These are phyloP conservation scores for Crossocerus cetratus DNA, from an alignment of 2,888 invertebrate genomes.

Conservation along the genomic window DNA sequence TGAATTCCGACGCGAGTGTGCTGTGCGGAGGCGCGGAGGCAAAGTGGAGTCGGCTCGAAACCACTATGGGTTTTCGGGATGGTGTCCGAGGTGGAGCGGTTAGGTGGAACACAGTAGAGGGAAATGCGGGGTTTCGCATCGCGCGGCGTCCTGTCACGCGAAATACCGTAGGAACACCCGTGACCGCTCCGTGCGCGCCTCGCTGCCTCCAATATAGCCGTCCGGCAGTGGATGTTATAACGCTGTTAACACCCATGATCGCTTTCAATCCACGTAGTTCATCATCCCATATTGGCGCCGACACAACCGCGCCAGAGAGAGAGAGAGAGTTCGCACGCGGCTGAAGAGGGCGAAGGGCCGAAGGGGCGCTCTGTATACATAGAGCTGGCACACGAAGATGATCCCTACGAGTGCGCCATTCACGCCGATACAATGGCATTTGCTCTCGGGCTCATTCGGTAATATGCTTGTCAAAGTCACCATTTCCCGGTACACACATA, in stretches of 20 bases:
- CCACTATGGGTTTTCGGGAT: conserved; percentile 19
- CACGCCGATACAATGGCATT: no score
- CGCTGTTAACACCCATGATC: conserved; percentile 76
- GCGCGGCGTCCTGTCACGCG: conserved; percentile 34
- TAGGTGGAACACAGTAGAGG: conserved; percentile 8
- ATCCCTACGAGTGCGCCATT: no score
- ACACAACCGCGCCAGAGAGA: conserved; percentile 14
- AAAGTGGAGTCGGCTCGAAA: conserved; percentile 5
- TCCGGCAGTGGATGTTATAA: conserved; percentile 66
- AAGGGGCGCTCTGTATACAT: conserved; percentile 1
- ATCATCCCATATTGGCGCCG: conserved; percentile 71
- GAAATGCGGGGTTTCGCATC: conserved; percentile 33
- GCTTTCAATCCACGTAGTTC: conserved; percentile 76
- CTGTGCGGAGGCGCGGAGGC: no score
- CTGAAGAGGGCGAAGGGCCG: conserved; percentile 2
- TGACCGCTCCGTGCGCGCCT: conserved; percentile 35
- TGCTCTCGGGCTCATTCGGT: no score
- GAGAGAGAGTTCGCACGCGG: conserved; percentile 5
- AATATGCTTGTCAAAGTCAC: no score
- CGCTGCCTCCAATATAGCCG: conserved; percentile 60
- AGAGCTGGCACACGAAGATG: no score
- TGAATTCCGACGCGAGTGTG: conserved; percentile 42
- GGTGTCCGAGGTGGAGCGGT: conserved; percentile 19
- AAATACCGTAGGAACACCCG: conserved; percentile 55
- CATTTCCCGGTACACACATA: no score